Percentiles rank a stretch among this genome's conserved stretches.
Conservation (phyloP, 2,113 vertebrate species). For the Anthoscopus minutus region DNA sequence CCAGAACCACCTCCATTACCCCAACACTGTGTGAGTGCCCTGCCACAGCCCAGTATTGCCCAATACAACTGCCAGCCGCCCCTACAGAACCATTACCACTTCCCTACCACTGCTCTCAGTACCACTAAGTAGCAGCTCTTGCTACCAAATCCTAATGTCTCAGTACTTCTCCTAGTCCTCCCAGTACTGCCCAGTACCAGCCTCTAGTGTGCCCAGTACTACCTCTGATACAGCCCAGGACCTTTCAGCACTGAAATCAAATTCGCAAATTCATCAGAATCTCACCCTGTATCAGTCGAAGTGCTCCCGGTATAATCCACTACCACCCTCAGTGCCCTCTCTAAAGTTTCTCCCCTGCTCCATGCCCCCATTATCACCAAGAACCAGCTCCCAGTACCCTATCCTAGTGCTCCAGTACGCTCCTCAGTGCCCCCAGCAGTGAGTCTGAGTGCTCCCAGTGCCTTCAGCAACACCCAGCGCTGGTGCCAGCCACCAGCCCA, state of each 20-base stretch:
- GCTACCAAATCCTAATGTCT: background rate
- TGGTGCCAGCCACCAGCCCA: background rate
- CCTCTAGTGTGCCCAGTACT: background rate
- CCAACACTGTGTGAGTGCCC: background rate
- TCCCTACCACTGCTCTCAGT: background rate
- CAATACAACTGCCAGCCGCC: too few relatives aligned
- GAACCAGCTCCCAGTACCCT: background rate
- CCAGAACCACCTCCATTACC: too few relatives aligned
- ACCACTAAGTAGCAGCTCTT: background rate
- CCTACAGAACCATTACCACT: too few relatives aligned
- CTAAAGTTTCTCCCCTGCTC: too few relatives aligned
- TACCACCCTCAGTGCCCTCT: background rate
- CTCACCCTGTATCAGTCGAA: background rate
- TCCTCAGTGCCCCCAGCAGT: too few relatives aligned
- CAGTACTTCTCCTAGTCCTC: background rate
- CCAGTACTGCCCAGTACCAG: background rate
- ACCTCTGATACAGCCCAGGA: accelerated
- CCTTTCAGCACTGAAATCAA: background rate
- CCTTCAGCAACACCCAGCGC: background rate
- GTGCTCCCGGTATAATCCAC: background rate
- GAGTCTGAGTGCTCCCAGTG: background rate
- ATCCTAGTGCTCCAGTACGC: background rate
- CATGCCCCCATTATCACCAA: background rate
- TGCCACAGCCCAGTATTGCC: background rate
- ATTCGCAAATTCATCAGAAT: too few relatives aligned